Evolutionary conservation across 2,797 vertebrate genomes (phyloP).

Genomic region (Tenualosa thibaudeaui): DNA sequence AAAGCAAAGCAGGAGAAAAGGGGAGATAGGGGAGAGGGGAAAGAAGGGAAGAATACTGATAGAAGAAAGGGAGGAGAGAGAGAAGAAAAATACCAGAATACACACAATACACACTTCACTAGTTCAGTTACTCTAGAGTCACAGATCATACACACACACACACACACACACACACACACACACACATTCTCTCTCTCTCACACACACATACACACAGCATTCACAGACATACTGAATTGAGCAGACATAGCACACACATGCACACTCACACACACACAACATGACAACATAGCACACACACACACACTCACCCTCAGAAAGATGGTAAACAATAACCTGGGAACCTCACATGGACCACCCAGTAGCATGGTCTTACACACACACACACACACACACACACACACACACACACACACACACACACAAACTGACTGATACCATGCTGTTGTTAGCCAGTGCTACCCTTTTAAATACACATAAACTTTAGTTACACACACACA

Average conservation of each 20-base stretch:
- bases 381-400: conserved; percentile 7
- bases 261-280: neutral
- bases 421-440: neutral
- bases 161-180: neutral
- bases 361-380: neutral
- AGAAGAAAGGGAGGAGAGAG: neutral
- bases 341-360: neutral
- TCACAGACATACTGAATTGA: neutral
- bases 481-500: neutral
- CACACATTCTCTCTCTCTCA: neutral
- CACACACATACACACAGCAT: neutral
- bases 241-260: neutral
- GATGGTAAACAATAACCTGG: neutral
- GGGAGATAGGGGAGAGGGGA: neutral
- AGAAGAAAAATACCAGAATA: neutral
- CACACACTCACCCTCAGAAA: neutral
- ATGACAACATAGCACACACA: neutral
- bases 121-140: too few species aligned
- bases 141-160: neutral
- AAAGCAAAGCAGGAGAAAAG: neutral
- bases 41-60: neutral
- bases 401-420: neutral
- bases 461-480: neutral
- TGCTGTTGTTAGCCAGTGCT: neutral
- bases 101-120: too few species aligned